Evolutionary conservation across 2,113 vertebrate genomes (phyloP), one percentile per base, ranked within the genome.

Genomic region (Electrona antarctica): DNA sequence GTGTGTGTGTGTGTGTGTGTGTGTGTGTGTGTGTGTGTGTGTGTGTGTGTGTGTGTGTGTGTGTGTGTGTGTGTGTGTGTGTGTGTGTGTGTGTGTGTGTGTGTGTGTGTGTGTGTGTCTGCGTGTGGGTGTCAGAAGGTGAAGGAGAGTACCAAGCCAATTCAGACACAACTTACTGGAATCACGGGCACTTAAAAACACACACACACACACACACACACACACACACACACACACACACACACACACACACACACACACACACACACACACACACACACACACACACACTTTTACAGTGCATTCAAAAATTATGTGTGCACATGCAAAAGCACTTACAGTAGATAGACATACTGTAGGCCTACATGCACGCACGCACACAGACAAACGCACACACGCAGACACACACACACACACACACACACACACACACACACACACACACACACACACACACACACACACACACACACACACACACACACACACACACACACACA

Each of bases 11-110:
- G 33, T 4, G 33, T 41, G 33, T 52, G 69, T 68, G 59, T 64
- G 21, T 51, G 55, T 15, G 69, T 67, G 59, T 56, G 63, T 57
- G 58, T 67, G 63, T 14, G 68, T 63, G 47, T 50, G 60, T 71
- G 68, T 69, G 67, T 29, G 33, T 2, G 33, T 41, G 33, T 41
- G 33, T 1, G 33, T 41, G 33, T 41, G 33, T 2, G 33, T 41
- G 33, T 41, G 33, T 1, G 33, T 41, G 33, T 41, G n/a, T n/a
- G n/a, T n/a, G n/a, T n/a, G n/a, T n/a, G n/a, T n/a, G n/a, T n/a
- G n/a, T n/a, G n/a, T n/a, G n/a, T n/a, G n/a, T n/a, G n/a, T n/a
- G n/a, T n/a, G n/a, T n/a, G n/a, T n/a, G n/a, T n/a, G n/a, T n/a
- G n/a, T 4, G 29, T 4, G 29, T 33, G 29, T 33, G 29, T 4